Evolutionary conservation across 2,113 vertebrate species (phyloP).

Genomic region (Rhadina sibilatrix): DNA sequence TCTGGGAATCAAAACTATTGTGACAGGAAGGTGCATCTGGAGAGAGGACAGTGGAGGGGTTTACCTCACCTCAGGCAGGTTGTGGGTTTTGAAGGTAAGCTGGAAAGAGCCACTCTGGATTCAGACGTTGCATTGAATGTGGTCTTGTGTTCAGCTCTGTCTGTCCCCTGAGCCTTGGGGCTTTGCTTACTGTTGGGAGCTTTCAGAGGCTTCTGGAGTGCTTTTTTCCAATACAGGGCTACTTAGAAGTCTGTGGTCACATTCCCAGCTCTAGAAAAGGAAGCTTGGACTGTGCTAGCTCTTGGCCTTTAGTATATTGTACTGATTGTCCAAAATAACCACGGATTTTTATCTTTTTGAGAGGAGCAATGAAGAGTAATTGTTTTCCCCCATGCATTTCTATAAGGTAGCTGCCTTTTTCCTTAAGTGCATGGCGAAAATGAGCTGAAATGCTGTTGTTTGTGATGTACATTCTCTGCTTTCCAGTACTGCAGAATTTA

Average conservation of each 20-base stretch:
- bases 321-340: neutral
- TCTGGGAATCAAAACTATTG: neutral
- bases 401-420: neutral
- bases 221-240: neutral
- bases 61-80: neutral
- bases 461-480: neutral
- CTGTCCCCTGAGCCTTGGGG: neutral
- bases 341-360: neutral
- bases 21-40: neutral
- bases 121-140: neutral
- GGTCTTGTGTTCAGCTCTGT: neutral
- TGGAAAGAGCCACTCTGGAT: neutral
- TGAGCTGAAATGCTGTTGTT: neutral
- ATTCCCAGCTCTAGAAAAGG: neutral
- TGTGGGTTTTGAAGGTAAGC: neutral
- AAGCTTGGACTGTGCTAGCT: neutral
- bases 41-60: neutral
- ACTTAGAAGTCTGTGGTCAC: neutral
- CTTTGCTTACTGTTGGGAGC: neutral
- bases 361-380: neutral
- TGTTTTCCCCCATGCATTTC: neutral
- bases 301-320: neutral
- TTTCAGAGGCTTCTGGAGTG: neutral
- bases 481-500: neutral
- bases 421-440: neutral